These are phyloP conservation scores for Platerodrilus igneus DNA, from an alignment of 2,888 invertebrate genomes.

Conservation along the genomic window DNA sequence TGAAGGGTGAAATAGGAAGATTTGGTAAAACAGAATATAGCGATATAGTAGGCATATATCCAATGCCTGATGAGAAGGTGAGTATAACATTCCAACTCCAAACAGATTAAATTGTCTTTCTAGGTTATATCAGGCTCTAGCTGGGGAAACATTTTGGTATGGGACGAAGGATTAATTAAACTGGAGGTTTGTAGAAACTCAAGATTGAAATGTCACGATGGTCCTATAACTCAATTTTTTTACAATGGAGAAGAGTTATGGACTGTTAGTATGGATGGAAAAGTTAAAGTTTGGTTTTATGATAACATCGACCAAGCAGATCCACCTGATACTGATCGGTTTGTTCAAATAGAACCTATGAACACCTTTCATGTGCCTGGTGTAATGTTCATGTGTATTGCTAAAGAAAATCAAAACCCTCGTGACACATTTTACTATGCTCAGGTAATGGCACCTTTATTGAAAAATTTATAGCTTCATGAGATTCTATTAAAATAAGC, in stretches of 20 bases:
- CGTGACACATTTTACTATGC: constrained; percentile 60
- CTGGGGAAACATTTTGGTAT: constrained; percentile 88
- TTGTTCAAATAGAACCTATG: constrained; percentile 78
- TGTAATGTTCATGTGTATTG: constrained; percentile 52
- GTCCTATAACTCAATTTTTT: constrained; percentile 64
- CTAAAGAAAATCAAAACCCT: constrained; percentile 47
- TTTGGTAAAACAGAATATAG: constrained; percentile 92
- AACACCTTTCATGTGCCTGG: constrained; percentile 66
- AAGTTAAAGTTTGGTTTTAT: constrained; percentile 83
- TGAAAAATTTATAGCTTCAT: too few relatives aligned
- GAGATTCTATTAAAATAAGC: too few relatives aligned
- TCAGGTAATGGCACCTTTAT: too few relatives aligned
- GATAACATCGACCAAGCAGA: constrained; percentile 86
- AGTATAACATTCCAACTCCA: constrained; percentile 12
- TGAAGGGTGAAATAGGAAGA: constrained; percentile 82
- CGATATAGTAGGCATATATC: constrained; percentile 77
- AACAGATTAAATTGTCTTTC: constrained; percentile 11
- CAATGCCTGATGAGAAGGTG: constrained; percentile 86
- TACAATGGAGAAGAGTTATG: constrained; percentile 44
- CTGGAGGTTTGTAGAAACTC: constrained; percentile 72
- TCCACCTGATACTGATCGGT: constrained; percentile 72
- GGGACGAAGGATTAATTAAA: constrained; percentile 88
- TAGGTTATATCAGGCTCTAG: constrained; percentile 79
- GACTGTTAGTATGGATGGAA: constrained; percentile 65
- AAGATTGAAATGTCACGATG: constrained; percentile 69